Evolutionary conservation across 2,113 vertebrate genomes (phyloP).

Genomic region (Mus musculus): GRCm39 chr9:90150501-90151000

Average conservation of each 20-base stretch:
- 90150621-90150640: neutral
- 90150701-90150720: neutral
- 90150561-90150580: neutral
- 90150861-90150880: neutral
- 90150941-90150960: neutral
- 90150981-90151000: neutral
- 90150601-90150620: neutral
- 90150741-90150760: neutral
- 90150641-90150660: rapidly evolving
- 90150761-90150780: neutral
- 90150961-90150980: neutral
- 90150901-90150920: neutral
- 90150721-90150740: neutral
- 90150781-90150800: neutral
- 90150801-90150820: neutral
- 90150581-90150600: neutral
- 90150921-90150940: rapidly evolving
- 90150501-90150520: too few species aligned
- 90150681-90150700: too few species aligned
- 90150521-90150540: neutral
- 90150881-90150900: neutral
- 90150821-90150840: neutral
- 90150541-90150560: neutral
- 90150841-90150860: too few species aligned
- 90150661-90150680: neutral